Evolutionary conservation across 2,888 invertebrate species (phyloP).

Genomic region (Zaprionus bogoriensis): DNA sequence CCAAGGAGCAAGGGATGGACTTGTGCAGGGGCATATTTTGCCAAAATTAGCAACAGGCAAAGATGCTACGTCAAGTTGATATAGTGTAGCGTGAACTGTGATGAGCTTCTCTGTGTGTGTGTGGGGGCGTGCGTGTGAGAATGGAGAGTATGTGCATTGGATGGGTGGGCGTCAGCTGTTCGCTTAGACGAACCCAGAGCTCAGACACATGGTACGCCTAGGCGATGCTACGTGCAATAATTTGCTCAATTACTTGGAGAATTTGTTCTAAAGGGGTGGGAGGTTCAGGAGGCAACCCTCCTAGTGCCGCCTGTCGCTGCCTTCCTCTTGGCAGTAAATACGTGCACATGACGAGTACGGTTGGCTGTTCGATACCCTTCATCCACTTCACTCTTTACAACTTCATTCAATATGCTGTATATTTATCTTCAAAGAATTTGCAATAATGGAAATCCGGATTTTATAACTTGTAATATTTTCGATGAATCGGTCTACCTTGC

Average conservation of each 20-base stretch:
- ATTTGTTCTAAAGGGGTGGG: slow-evolving; percentile 24
- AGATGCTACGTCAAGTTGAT: slow-evolving; percentile 71
- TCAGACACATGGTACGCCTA: slow-evolving; percentile 61
- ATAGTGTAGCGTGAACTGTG: slow-evolving; percentile 72
- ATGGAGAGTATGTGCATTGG: slow-evolving; percentile 3
- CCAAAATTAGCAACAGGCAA: slow-evolving; percentile 76
- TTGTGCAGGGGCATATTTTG: slow-evolving; percentile 49
- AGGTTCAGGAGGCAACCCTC: not conserved
- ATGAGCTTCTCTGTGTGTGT: slow-evolving; percentile 17
- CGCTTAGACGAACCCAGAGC: slow-evolving; percentile 42
- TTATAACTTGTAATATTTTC: too few relatives aligned
- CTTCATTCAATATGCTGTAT: too few relatives aligned
- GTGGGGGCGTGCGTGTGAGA: too few relatives aligned
- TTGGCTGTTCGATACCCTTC: too few relatives aligned
- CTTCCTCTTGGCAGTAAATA: slow-evolving; percentile 30
- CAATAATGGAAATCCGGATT: too few relatives aligned
- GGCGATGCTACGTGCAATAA: slow-evolving; percentile 71
- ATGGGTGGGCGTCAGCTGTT: slow-evolving; percentile 48
- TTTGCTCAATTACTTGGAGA: slow-evolving; percentile 73
- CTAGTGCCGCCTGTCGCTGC: not conserved
- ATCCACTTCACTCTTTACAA: too few relatives aligned
- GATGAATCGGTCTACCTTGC: too few relatives aligned
- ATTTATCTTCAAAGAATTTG: too few relatives aligned
- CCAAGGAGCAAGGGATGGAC: not conserved
- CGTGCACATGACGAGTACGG: slow-evolving; percentile 57